Evolutionary conservation across 2,888 invertebrate species (phyloP).

Genomic region (Chrysomela aeneicollis): DNA sequence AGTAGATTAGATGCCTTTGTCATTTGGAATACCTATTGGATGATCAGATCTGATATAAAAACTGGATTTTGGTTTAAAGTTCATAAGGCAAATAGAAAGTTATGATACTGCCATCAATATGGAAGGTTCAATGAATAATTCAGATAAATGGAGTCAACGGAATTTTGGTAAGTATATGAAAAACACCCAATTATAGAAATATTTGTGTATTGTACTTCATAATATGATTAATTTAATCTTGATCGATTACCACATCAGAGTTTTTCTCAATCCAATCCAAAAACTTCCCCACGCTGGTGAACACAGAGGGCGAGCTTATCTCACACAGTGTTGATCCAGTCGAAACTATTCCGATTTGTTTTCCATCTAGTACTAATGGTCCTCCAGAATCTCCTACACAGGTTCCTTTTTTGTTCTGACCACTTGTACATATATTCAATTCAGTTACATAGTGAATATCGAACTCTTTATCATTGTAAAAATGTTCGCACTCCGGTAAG

Average conservation of each 20-base stretch:
- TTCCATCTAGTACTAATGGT: conserved; percentile 36
- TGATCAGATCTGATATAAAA: too few relatives aligned
- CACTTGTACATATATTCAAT: conserved; percentile 45
- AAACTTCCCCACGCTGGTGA: conserved; percentile 41
- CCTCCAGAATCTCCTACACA: conserved; percentile 49
- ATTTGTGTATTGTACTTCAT: too few relatives aligned
- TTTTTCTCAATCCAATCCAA: conserved; percentile 46
- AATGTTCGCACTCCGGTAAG: conserved; percentile 39
- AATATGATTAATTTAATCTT: too few relatives aligned
- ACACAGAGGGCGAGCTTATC: conserved; percentile 44
- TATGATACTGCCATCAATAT: too few relatives aligned
- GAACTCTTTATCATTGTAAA: conserved; percentile 40
- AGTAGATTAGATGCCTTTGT: too few relatives aligned
- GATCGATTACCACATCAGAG: conserved; percentile 40
- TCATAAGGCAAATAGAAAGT: too few relatives aligned
- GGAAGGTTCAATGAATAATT: too few relatives aligned
- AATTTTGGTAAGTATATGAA: too few relatives aligned
- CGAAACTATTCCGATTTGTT: conserved; percentile 45
- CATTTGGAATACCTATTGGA: too few relatives aligned
- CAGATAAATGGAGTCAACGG: too few relatives aligned
- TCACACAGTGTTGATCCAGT: conserved; percentile 45
- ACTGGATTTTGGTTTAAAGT: too few relatives aligned
- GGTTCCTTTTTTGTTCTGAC: conserved; percentile 44
- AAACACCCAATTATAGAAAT: too few relatives aligned
- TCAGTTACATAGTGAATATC: conserved; percentile 39